Evolutionary conservation across 2,888 invertebrate species (phyloP).

Genomic region (Cyrtodaria siliqua): DNA sequence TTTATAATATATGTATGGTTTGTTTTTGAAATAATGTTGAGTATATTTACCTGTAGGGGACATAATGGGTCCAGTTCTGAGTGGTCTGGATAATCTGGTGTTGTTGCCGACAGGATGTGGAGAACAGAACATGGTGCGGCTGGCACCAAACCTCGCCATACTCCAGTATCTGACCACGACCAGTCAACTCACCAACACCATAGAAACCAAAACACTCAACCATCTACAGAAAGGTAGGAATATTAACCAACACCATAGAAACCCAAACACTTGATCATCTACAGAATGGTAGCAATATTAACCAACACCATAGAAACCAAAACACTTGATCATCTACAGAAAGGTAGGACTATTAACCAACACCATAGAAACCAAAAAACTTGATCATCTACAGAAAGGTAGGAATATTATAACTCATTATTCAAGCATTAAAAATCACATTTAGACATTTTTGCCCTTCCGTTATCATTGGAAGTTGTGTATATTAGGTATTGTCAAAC

Average conservation of each 20-base stretch:
- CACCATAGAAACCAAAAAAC: conserved; percentile 88
- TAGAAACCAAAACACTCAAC: conserved; percentile 87
- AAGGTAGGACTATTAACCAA: conserved; percentile 87
- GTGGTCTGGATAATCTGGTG: conserved; percentile 89
- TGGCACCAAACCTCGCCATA: conserved; percentile 91
- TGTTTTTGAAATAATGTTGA: no score
- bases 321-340: conserved; percentile 88
- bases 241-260: conserved; percentile 88
- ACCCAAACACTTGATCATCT: conserved; percentile 88
- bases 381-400: conserved; percentile 89
- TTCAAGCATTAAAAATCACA: no score
- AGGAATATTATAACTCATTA: no score
- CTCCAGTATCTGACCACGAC: conserved; percentile 89
- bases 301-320: conserved; percentile 88
- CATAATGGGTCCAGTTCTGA: conserved; percentile 85
- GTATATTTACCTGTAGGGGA: conserved; percentile 78
- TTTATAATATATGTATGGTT: no score
- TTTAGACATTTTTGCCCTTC: no score
- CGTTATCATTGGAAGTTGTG: no score
- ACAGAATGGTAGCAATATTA: conserved; percentile 88
- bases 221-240: conserved; percentile 88
- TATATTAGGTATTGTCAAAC: no score
- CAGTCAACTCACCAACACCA: conserved; percentile 87
- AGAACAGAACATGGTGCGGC: conserved; percentile 93
- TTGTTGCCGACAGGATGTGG: conserved; percentile 92